phyloP scores from a whole-genome alignment of 2,888 invertebrate species.

The Teinopalpus imperialis region DNA sequence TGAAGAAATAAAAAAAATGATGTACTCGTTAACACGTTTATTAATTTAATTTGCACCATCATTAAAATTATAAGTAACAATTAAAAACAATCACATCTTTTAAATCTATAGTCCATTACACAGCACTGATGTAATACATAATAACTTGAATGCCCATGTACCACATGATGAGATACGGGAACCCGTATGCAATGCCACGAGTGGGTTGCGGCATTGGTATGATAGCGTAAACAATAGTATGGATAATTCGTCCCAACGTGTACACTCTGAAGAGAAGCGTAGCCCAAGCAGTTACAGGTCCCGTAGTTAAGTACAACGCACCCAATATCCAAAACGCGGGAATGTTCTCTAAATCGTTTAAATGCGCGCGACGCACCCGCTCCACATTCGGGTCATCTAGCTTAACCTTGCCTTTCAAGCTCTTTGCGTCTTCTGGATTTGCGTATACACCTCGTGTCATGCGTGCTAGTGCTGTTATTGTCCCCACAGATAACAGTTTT shows the following conservation, averaged over 20 bases:
- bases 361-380: constrained; percentile 80
- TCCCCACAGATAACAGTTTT: constrained; percentile 49
- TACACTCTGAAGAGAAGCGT: constrained; percentile 71
- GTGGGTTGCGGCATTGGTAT: constrained; percentile 82
- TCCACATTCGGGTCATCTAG: constrained; percentile 59
- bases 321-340: constrained; percentile 83
- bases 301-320: constrained; percentile 82
- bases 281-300: constrained; percentile 68
- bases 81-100: too few relatives aligned
- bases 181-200: constrained; percentile 51
- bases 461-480: constrained; percentile 48
- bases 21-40: too few relatives aligned
- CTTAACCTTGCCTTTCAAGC: constrained; percentile 53
- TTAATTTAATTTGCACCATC: too few relatives aligned
- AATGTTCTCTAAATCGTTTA: constrained; percentile 88
- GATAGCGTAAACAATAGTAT: constrained; percentile 85
- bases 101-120: constrained; percentile 17
- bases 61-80: too few relatives aligned
- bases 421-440: constrained; percentile 61
- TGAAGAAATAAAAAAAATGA: too few relatives aligned
- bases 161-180: constrained; percentile 49
- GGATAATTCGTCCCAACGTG: constrained; percentile 78
- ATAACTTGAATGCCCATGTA: constrained; percentile 64
- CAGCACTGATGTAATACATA: constrained; percentile 36
- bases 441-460: constrained; percentile 47